Conservation (phyloP, 2,797 vertebrate species). For the Aphelocoma californica region DNA sequence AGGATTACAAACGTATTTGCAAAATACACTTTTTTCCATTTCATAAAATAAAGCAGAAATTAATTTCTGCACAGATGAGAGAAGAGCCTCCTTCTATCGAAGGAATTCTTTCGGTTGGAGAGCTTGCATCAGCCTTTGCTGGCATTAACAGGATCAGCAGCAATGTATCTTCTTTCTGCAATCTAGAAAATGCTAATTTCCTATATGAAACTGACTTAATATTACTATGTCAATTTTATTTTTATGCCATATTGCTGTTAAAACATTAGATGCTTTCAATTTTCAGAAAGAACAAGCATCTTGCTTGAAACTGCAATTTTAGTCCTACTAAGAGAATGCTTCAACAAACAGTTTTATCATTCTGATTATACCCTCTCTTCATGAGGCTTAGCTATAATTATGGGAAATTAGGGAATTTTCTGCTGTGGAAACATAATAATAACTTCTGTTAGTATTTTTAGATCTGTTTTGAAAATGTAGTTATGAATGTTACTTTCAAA, state of each 20-base stretch:
- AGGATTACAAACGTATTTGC: neutral
- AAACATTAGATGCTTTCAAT: neutral
- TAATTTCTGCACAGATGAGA: neutral
- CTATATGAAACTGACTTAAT: neutral
- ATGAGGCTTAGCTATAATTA: slow-evolving; percentile 21
- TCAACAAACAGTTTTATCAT: neutral
- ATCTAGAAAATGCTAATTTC: neutral
- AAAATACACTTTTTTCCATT: neutral
- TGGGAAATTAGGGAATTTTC: neutral
- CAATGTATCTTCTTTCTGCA: neutral
- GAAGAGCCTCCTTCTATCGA: neutral
- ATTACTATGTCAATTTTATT: neutral
- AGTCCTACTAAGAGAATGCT: neutral
- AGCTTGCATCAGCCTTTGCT: neutral
- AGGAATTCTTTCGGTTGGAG: neutral
- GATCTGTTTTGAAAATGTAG: neutral
- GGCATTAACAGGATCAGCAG: neutral
- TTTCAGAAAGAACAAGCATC: neutral
- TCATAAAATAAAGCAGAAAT: neutral
- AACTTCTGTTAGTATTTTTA: slow-evolving; percentile 49
- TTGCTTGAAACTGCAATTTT: slow-evolving; percentile 3
- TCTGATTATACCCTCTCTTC: slow-evolving; percentile 43
- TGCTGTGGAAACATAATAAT: slow-evolving; percentile 40
- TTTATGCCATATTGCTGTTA: neutral
- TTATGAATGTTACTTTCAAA: neutral